Percentiles rank a stretch among this genome's conserved stretches.
Conservation (phyloP, 1,140 invertebrate genomes). For the Bombyx mandarina region DNA sequence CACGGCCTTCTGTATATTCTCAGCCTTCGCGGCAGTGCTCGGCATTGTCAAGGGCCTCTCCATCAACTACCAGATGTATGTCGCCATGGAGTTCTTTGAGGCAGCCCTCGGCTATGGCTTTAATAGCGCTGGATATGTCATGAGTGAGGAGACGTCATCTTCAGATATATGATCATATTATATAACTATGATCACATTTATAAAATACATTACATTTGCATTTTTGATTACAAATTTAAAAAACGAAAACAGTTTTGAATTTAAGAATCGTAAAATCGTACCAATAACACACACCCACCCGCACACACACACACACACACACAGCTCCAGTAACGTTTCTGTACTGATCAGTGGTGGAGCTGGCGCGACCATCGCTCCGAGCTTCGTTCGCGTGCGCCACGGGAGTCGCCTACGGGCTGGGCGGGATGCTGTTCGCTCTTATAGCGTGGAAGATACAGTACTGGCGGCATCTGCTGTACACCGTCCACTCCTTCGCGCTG, state of each 20-base stretch:
- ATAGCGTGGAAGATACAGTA: conserved; percentile 28
- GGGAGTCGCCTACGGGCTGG: conserved; percentile 46
- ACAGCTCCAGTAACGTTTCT: neutral
- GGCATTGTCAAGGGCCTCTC: conserved; percentile 71
- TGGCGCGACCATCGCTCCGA: conserved; percentile 44
- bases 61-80: conserved; percentile 69
- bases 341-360: conserved; percentile 38
- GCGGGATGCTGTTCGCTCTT: conserved; percentile 42
- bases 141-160: conserved; percentile 48
- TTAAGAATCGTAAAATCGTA: neutral
- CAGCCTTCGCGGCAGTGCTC: conserved; percentile 44
- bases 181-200: neutral
- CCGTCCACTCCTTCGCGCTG: conserved; percentile 41
- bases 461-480: conserved; percentile 40
- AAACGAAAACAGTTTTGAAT: neutral
- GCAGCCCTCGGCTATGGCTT: conserved; percentile 68
- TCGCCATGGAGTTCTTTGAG: conserved; percentile 71
- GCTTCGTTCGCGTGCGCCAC: conserved; percentile 49
- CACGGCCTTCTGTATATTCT: conserved; percentile 61
- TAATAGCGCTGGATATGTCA: conserved; percentile 73
- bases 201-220: neutral
- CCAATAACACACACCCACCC: neutral
- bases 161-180: too few species aligned
- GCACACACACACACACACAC: neutral
- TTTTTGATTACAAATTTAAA: neutral